Evolutionary conservation across 2,797 vertebrate species (phyloP), one percentile per base, ranked within the genome.

Genomic region (Lepus oiostolus): DNA sequence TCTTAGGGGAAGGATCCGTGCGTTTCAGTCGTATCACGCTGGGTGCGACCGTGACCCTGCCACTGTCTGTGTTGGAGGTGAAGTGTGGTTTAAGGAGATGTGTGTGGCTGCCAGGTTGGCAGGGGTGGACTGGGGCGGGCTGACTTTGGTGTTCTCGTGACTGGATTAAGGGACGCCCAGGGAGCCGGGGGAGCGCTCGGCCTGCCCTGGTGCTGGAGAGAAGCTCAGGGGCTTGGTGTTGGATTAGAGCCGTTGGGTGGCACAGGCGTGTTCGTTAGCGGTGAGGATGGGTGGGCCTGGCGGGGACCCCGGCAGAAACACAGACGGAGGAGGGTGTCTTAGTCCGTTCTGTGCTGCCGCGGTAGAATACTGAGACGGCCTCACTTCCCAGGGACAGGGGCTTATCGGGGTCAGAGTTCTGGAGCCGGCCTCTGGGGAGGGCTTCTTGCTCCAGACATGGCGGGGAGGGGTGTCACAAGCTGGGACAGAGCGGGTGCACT

Each of bases 11-110:
- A 32, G 50, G 72, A 52, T 10, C 4, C 6, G 5, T 5, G n/a
- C 2, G 8, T 38, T 10, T 62, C 0, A 35, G 38, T 6, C 2
- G 30, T 11, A 7, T n/a, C 8, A 0, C 22, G 32, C 21, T 42
- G 13, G 38, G 10, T 4, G 16, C 42, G 52, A 50, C n/a, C 62
- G 6, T 3, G 21, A 26, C 8, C 28, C 3, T 9, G 26, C 28
- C n/a, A 2, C 24, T 19, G 54, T 42, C 30, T 81, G 28, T 19
- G 11, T 75, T 82, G 38, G 88, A 47, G 54, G 26, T 63, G 50
- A 28, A 84, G 22, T 84, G n/a, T 21, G 9, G 32, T 42, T 76
- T 58, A 14, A 67, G 13, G 32, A 32, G 71, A 67, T 38, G 80
- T 16, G 26, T 32, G 0, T 30, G 89, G 42, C 3, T 72, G 32